Evolutionary conservation across 2,113 vertebrate genomes (phyloP).

Genomic region (Toxostoma redivivum): DNA sequence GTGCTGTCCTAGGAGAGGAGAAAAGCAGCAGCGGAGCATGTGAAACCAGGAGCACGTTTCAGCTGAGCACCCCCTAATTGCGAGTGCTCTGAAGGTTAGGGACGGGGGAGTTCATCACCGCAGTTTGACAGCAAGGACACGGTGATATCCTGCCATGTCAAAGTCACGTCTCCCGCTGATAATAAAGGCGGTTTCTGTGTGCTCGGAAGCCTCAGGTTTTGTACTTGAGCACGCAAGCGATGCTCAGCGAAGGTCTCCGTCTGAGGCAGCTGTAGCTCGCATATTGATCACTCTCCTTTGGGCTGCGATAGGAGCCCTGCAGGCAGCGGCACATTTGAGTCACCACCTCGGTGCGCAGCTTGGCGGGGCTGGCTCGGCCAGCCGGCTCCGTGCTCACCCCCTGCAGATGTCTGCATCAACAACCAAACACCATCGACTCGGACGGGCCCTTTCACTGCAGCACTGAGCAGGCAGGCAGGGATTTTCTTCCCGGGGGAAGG

Average conservation of each 20-base stretch:
- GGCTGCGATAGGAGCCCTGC: not conserved
- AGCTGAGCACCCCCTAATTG: not conserved
- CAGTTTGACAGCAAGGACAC: not conserved
- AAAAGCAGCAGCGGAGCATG: not conserved
- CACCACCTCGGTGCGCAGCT: not conserved
- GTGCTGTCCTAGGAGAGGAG: not conserved
- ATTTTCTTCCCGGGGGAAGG: not conserved
- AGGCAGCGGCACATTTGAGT: not conserved
- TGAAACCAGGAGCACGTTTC: not conserved
- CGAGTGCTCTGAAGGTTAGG: not conserved
- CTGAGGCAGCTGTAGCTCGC: not conserved
- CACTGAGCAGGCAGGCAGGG: not conserved
- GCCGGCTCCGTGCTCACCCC: not conserved
- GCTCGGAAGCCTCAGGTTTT: not conserved
- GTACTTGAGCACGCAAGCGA: not conserved
- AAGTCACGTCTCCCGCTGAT: not conserved
- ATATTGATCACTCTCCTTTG: not conserved
- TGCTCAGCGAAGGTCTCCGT: not conserved
- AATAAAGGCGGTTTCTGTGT: not conserved
- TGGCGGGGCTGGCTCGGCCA: not conserved
- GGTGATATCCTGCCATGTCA: not conserved
- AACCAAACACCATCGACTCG: not conserved
- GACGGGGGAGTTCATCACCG: not conserved
- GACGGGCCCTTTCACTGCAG: not conserved
- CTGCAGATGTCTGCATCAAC: constrained; percentile 24